Evolutionary conservation across 2,797 vertebrate species (phyloP), one percentile per base, ranked within the genome.

Genomic region (Enteromius viviparus): DNA sequence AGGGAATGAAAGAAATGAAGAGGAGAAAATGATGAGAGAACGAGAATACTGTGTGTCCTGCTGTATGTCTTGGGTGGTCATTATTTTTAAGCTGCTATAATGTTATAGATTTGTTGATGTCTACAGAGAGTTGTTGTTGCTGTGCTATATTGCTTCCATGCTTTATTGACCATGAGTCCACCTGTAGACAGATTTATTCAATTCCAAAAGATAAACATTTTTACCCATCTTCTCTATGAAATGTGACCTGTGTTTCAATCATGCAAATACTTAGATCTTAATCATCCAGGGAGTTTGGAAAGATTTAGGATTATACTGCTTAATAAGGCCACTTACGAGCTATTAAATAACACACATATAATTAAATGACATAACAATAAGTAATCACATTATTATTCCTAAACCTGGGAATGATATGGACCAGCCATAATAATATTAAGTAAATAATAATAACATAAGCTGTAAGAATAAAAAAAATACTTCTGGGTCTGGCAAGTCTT

Each of bases 1-100:
- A 69, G 23, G 1, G n/a, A 9, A 32, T 26, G 32, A 65, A 23
- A 37, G 14, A 23, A 58, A 12, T 32, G 15, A 62, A 51, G 4
- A 68, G 15, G 7, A 78, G 4, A 80, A 15, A 79, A 65, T 47
- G 23, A 77, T 60, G 34, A 76, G 69, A 47, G 74, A 60, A 62
- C 4, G 15, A 26, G n/a, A 40, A 76, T 60, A 42, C 0, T 21
- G 17, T n/a, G 45, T 47, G 60, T 66, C 32, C n/a, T 19, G 49
- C 32, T n/a, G n/a, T 26, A 37, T 37, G 26, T 66, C 19, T 23
- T 23, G 32, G 12, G 14, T 37, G 51, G 65, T 64, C 32, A 77
- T 29, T 62, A 62, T 76, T 60, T n/a, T 42, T 45, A 11, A 55
- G 32, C 21, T 69, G 2, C 32, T 49, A 47, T 17, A 62, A 21